Conservation (phyloP, 2,888 invertebrate species). For the Ethmia dodecea region DNA sequence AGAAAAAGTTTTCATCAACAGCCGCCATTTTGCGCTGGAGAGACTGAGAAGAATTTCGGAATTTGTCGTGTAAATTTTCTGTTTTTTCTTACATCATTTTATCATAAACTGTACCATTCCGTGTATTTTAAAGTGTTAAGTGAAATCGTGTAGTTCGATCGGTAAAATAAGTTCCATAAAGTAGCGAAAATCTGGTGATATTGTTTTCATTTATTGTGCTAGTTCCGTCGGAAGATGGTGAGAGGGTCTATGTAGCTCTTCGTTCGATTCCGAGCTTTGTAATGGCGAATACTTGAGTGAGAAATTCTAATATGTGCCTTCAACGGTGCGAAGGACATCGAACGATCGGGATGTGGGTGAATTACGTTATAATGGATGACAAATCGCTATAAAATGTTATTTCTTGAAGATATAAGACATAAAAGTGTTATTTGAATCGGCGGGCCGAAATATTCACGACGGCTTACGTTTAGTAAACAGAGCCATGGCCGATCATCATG, state of each 20-base stretch:
- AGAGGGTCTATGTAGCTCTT: constrained; percentile 83
- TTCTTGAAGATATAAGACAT: constrained; percentile 72
- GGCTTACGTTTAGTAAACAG: constrained; percentile 83
- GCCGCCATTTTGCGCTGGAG: constrained; percentile 95
- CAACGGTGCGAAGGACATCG: constrained; percentile 84
- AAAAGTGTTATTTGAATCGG: constrained; percentile 77
- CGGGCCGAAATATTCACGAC: constrained; percentile 79
- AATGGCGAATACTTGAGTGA: constrained; percentile 88
- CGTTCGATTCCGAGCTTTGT: constrained; percentile 84
- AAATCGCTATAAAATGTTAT: constrained; percentile 76
- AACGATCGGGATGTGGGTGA: constrained; percentile 82
- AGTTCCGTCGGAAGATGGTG: constrained; percentile 85
- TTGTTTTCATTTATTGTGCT: constrained; percentile 84
- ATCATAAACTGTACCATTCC: constrained; percentile 75
- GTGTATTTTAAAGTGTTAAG: constrained; percentile 79
- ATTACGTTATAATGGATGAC: constrained; percentile 74
- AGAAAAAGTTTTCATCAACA: constrained; percentile 96
- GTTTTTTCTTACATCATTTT: constrained; percentile 78
- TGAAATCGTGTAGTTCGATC: constrained; percentile 68
- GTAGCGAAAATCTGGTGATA: constrained; percentile 77
- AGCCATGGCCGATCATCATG: constrained; percentile 95
- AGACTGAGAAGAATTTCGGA: constrained; percentile 87
- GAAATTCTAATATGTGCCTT: constrained; percentile 86
- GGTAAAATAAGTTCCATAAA: constrained; percentile 66
- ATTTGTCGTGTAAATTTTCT: constrained; percentile 84